Base-by-base conservation (phyloP, 53 echinoderm and acorn worm genomes). In the Paelopatides confundens region DNA sequence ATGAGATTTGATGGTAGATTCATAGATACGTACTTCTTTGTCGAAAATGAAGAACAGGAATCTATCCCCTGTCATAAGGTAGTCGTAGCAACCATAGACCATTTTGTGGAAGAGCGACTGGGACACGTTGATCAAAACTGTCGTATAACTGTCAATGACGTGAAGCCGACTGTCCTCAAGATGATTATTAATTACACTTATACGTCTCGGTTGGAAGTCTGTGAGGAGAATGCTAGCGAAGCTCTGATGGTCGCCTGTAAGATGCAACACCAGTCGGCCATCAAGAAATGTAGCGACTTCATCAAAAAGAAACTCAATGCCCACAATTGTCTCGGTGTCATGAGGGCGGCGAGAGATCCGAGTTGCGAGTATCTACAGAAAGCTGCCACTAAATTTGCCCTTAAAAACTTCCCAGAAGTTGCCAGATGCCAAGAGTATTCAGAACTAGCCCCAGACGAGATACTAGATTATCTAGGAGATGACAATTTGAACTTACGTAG, bases 151-250 rank as follows among this genome's bases (percentile, higher is more conserved):
- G 88, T 94, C 18, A 90, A 88, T 31, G 90, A 91, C 66, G 92
- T 94, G 24, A 90, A 85, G 47, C 85, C 94, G 33, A 90, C 99
- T 12, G 95, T 95, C 1, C 86, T 95, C 76, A 94, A 94, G 86
- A 94, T 91, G 91, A 88, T 99, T 69, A 87, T 99, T n/a, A 88
- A 95, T 78, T 99, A 95, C 82, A 99, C 99, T 18, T 99, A 99
- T 90, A 99, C 99, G 40, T 99, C 99, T 13, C 86, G 91, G 35
- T 85, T 99, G 34, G 95, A 99, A 88, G 87, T 99, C 66, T 94
- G 90, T 78, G 92, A 92, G 62, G 95, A 95, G 76, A 99, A 99
- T 88, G 96, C 99, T 24, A 93, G 85, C 35, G 99, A 99, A 53
- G 92, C 95, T 12, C 91, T 99, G 48, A 85, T 86, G 62, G 66